phyloP scores from a whole-genome alignment of 2,888 invertebrate genomes.

The Chironomus tentans region DNA sequence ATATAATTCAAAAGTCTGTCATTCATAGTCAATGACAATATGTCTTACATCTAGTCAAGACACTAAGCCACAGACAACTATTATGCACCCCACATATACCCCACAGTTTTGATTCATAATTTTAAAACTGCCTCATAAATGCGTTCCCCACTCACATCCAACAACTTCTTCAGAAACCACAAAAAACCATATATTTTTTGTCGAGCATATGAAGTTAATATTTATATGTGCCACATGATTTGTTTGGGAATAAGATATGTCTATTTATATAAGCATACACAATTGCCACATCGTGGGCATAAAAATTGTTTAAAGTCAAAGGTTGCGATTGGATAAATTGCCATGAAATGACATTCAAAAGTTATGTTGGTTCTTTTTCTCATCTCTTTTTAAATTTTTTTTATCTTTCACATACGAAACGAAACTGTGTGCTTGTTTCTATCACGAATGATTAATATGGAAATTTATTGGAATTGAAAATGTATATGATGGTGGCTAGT shows the following conservation, averaged over 20 bases:
- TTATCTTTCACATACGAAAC: not conserved
- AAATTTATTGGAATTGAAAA: constrained; percentile 5
- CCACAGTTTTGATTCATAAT: too few species aligned
- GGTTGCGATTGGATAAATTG: constrained; percentile 1
- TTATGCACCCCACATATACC: too few species aligned
- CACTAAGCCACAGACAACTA: too few species aligned
- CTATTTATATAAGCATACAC: not conserved
- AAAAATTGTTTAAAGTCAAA: not conserved
- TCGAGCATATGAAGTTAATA: too few species aligned
- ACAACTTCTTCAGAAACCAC: too few species aligned
- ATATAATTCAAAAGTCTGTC: too few species aligned
- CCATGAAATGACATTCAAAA: not conserved
- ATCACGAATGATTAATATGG: not conserved
- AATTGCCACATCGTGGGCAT: not conserved
- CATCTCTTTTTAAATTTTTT: not conserved
- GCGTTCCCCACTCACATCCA: too few species aligned
- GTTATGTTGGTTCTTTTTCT: not conserved
- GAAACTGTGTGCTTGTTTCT: not conserved
- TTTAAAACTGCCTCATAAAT: too few species aligned
- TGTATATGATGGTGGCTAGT: not conserved
- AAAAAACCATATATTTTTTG: too few species aligned
- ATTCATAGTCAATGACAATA: too few species aligned
- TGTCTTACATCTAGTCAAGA: too few species aligned
- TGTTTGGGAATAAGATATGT: not conserved
- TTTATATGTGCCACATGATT: too few species aligned